Conservation (phyloP, 1,140 invertebrate genomes). For the Meloidogyne hapla region DNA sequence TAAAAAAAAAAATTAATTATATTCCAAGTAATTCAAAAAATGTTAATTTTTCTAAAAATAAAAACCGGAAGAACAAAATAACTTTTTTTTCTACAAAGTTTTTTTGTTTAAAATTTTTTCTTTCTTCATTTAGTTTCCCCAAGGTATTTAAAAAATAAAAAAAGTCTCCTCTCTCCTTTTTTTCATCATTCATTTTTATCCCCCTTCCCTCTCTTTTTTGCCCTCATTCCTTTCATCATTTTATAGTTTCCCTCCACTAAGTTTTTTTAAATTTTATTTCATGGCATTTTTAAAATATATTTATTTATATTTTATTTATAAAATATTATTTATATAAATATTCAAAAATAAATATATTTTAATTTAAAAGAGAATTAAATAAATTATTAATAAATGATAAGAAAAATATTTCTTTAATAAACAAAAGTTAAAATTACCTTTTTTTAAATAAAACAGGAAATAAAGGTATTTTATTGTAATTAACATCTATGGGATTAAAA, state of each 20-base stretch:
- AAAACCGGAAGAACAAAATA: background rate
- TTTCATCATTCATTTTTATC: background rate
- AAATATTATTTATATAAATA: background rate
- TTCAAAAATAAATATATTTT: no score
- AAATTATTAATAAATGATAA: no score
- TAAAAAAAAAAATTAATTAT: no score
- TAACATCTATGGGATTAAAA: no score
- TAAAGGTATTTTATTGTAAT: no score
- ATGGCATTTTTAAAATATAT: background rate
- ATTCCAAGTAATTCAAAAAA: no score
- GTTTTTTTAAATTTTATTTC: background rate
- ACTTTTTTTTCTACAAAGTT: background rate
- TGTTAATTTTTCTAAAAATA: background rate
- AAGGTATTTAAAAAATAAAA: slow-evolving; percentile 14
- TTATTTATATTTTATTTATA: background rate
- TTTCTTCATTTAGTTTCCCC: background rate
- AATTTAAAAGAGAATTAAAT: no score
- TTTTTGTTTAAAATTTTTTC: background rate
- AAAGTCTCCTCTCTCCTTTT: background rate
- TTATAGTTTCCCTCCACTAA: background rate
- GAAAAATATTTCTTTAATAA: no score
- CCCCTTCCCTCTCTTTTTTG: background rate
- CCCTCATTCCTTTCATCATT: background rate
- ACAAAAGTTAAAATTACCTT: no score
- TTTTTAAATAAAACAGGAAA: no score